Evolutionary conservation across 2,113 vertebrate genomes (phyloP).

Genomic region (Etheostoma cragini): DNA sequence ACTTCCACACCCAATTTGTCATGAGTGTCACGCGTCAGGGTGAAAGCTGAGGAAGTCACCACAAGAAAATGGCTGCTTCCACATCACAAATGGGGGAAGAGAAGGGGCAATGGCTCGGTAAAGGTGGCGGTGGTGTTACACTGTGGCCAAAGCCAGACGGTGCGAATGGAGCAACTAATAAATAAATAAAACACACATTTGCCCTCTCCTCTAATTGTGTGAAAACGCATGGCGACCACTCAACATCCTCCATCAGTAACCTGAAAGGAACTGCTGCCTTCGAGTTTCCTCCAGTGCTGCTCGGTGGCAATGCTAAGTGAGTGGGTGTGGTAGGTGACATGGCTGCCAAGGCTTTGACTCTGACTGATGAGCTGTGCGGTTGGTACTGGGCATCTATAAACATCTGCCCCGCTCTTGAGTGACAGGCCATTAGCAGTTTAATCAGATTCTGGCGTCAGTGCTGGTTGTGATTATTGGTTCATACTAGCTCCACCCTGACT

Average conservation of each 20-base stretch:
- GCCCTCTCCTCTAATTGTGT: conserved; percentile 60
- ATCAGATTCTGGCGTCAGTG: conserved; percentile 77
- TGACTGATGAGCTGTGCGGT: conserved; percentile 82
- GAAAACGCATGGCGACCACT: conserved; percentile 47
- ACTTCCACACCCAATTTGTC: conserved; percentile 91
- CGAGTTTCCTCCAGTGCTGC: conserved; percentile 32
- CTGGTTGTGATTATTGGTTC: conserved; percentile 77
- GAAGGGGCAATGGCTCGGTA: conserved; percentile 56
- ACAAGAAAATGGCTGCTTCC: conserved; percentile 89
- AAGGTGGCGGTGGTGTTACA: conserved; percentile 46
- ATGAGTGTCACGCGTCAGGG: conserved; percentile 90
- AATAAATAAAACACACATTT: conserved; percentile 57
- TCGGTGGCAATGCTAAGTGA: conserved; percentile 75
- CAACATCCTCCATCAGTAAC: conserved; percentile 58
- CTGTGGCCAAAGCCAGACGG: conserved; percentile 27
- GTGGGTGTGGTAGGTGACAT: conserved; percentile 78
- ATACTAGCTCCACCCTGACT: conserved; percentile 60
- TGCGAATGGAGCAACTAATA: conserved; percentile 65
- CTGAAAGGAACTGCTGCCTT: conserved; percentile 39
- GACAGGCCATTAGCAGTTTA: conserved; percentile 82
- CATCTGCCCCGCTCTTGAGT: conserved; percentile 76
- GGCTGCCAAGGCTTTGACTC: conserved; percentile 77
- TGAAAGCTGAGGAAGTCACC: conserved; percentile 84
- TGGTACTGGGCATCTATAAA: conserved; percentile 81
- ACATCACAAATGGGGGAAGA: conserved; percentile 76